These are phyloP conservation scores for Cuniculus paca DNA, from an alignment of 2,797 vertebrate species.

Conservation along the genomic window DNA sequence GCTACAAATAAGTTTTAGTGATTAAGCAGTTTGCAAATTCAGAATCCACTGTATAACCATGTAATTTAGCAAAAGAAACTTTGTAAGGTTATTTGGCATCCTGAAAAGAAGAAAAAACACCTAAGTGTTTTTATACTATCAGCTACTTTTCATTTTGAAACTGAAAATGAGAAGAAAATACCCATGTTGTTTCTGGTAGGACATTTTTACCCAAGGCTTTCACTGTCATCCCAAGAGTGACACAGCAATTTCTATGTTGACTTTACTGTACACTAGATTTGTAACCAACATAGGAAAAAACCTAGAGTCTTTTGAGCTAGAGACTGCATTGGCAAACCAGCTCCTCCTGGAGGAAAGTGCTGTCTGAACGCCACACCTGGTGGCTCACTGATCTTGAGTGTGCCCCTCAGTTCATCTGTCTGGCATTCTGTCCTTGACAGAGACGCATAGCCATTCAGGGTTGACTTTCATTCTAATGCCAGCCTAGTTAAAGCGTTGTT, in stretches of 20 bases:
- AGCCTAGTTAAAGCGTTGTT: conserved; percentile 35
- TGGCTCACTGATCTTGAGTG: conserved; percentile 11
- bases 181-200: not conserved
- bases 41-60: not conserved
- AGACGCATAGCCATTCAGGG: conserved; percentile 33
- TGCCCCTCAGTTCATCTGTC: not conserved
- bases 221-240: not conserved
- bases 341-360: not conserved
- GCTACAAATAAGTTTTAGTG: not conserved
- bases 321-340: not conserved
- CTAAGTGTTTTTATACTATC: not conserved
- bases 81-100: not conserved
- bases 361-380: not conserved
- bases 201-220: not conserved
- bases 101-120: not conserved
- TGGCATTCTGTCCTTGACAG: conserved; percentile 42
- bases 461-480: conserved; percentile 48
- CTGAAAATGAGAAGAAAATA: conserved; percentile 32
- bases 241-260: not conserved
- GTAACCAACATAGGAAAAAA: not conserved
- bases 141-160: conserved; percentile 23
- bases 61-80: not conserved
- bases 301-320: not conserved
- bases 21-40: not conserved
- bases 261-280: not conserved